Conservation (phyloP, 2,888 invertebrate species). For the Drosophila lacicola region DNA sequence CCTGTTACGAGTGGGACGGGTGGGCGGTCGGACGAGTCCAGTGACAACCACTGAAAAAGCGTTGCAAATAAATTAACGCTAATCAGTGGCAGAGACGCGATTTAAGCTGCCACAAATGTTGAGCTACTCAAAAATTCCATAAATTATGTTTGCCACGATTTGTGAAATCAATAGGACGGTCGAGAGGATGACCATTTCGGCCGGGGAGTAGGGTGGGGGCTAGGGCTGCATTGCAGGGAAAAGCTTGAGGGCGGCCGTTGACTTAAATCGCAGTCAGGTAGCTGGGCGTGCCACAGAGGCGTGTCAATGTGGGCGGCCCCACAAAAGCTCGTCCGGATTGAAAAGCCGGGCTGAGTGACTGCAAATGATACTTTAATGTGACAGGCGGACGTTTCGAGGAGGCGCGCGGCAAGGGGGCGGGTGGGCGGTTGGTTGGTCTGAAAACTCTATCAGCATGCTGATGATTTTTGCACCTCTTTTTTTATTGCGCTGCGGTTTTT, state of each 20-base stretch:
- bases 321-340: slow-evolving; percentile 37
- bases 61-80: slow-evolving; percentile 52
- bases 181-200: not conserved
- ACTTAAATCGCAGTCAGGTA: slow-evolving; percentile 57
- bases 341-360: slow-evolving; percentile 65
- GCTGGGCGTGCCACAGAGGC: slow-evolving; percentile 20
- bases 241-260: slow-evolving; percentile 52
- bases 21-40: not conserved
- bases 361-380: slow-evolving; percentile 79
- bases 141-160: slow-evolving; percentile 65
- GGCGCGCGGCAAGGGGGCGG: not conserved
- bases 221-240: not conserved
- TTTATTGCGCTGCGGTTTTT: slow-evolving; percentile 38
- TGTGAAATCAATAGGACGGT: slow-evolving; percentile 66
- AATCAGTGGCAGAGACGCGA: slow-evolving; percentile 39
- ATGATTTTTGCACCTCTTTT: slow-evolving; percentile 77
- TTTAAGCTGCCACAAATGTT: slow-evolving; percentile 9
- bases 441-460: slow-evolving; percentile 62
- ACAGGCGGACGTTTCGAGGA: slow-evolving; percentile 55
- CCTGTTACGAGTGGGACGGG: not conserved
- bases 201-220: not conserved
- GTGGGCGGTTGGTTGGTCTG: not conserved
- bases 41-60: slow-evolving; percentile 21
- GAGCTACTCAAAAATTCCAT: slow-evolving; percentile 44
- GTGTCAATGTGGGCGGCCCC: slow-evolving; percentile 34